Conservation (phyloP, 2,113 vertebrate genomes). For the Myxocyprinus asiaticus region DNA sequence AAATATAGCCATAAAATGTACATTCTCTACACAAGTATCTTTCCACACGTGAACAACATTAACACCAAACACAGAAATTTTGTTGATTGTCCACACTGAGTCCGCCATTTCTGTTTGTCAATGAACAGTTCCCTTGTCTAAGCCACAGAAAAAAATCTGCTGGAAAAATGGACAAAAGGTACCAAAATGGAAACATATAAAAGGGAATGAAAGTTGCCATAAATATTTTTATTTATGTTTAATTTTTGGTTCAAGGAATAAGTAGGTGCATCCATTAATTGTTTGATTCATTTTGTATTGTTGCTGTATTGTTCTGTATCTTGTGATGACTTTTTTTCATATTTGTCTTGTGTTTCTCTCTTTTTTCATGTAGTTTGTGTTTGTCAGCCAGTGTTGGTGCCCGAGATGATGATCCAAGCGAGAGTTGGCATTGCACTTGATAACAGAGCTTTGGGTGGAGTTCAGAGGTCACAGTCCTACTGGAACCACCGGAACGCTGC, state of each 20-base stretch:
- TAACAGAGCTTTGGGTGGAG: conserved; percentile 92
- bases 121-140: conserved; percentile 91
- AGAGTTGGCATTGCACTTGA: conserved; percentile 98
- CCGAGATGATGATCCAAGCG: conserved; percentile 87
- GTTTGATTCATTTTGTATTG: conserved; percentile 63
- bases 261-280: conserved; percentile 96
- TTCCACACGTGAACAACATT: conserved; percentile 98
- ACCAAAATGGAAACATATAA: conserved; percentile 93
- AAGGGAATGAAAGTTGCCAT: conserved; percentile 98
- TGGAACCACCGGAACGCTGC: conserved; percentile 99
- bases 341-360: conserved; percentile 44
- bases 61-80: conserved; percentile 97
- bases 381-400: conserved; percentile 94
- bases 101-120: conserved; percentile 91
- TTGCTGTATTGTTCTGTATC: conserved; percentile 47
- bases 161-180: conserved; percentile 81
- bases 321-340: conserved; percentile 50
- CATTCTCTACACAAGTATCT: conserved; percentile 99
- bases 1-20: conserved; percentile 99
- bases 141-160: conserved; percentile 78
- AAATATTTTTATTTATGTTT: conserved; percentile 82
- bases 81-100: conserved; percentile 99
- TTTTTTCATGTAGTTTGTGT: conserved; percentile 58
- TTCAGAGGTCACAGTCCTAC: conserved; percentile 81
- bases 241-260: conserved; percentile 99